Evolutionary conservation across 2,113 vertebrate genomes (phyloP).

Genomic region (Gavialis gangeticus): DNA sequence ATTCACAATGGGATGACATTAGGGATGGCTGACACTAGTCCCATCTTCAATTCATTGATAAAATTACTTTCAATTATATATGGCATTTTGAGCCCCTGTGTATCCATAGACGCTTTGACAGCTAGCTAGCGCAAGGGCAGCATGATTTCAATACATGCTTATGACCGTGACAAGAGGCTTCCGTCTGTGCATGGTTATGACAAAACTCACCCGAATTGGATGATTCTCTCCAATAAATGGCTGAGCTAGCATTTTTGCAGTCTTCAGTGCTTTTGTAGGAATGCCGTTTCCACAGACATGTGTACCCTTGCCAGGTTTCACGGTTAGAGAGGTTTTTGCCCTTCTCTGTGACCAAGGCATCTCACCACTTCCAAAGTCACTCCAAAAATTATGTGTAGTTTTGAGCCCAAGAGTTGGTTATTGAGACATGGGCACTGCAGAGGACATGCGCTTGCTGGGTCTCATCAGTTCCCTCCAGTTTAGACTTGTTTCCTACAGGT

Average conservation of each 20-base stretch:
- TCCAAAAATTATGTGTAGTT: fast-evolving
- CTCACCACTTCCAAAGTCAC: not conserved
- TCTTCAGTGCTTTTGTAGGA: not conserved
- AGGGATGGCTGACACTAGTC: not conserved
- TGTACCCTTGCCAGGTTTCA: not conserved
- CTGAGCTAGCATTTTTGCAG: not conserved
- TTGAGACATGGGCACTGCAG: not conserved
- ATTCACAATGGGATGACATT: not conserved
- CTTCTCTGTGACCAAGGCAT: not conserved
- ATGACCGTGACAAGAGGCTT: not conserved
- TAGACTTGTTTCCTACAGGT: not conserved
- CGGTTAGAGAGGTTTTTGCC: fast-evolving
- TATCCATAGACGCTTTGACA: not conserved
- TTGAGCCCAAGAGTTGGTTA: fast-evolving
- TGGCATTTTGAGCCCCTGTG: not conserved
- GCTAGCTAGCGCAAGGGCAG: not conserved
- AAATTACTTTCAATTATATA: constrained; percentile 41
- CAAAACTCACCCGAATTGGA: constrained; percentile 13
- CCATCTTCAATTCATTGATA: not conserved
- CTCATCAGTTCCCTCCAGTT: fast-evolving
- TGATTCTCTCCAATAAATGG: not conserved
- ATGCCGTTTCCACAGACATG: not conserved
- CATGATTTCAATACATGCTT: constrained; percentile 47
- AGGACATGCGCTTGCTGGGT: fast-evolving
- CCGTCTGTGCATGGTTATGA: constrained; percentile 25